Evolutionary conservation across 2,113 vertebrate genomes (phyloP), one percentile per base, ranked within the genome.

Genomic region (Antennarius striatus): DNA sequence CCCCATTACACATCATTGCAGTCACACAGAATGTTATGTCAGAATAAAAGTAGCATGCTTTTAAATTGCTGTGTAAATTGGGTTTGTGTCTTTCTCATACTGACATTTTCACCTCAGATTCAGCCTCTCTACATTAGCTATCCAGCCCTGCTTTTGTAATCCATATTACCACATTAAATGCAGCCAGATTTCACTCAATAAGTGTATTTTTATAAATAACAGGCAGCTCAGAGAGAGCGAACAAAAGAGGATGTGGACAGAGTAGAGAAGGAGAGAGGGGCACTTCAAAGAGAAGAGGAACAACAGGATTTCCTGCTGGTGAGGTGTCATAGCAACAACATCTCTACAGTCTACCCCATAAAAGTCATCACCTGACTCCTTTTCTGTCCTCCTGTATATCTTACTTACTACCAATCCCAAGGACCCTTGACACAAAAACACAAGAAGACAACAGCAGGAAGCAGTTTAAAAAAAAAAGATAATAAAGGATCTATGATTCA

Each of bases 11-110:
- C 32, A 36, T 36, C 32, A 36, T 4, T 36, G 32, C 7, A 36
- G 4, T 36, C 48, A 16, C 43, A 42, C 36, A 70, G 67, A 61
- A 58, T 70, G 16, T 12, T 45, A 58, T 40, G 52, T 59, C 39
- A 55, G 58, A 16, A 7, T 45, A 46, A 70, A 28, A 50, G 63
- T 47, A 48, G 53, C 42, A 63, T 61, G 48, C 67, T 77, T 51
- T 73, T 69, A 75, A 36, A 36, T 36, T 36, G 32, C 32, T 7
- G 22, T 22, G 22, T 22, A 22, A 22, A 22, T 22, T 22, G 22
- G 22, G 22, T 22, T 1, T 22, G 22, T 22, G 22, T 22, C 22
- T 13, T 13, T 48, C 40, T 14, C 28, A 17, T 13, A 59, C 14
- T 1, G n/a, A 54, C 57, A 71, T 57, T 55, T 73, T 42, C 7